These are phyloP conservation scores for Propithecus coquereli DNA, from an alignment of 2,113 vertebrate species.

Conservation along the genomic window DNA sequence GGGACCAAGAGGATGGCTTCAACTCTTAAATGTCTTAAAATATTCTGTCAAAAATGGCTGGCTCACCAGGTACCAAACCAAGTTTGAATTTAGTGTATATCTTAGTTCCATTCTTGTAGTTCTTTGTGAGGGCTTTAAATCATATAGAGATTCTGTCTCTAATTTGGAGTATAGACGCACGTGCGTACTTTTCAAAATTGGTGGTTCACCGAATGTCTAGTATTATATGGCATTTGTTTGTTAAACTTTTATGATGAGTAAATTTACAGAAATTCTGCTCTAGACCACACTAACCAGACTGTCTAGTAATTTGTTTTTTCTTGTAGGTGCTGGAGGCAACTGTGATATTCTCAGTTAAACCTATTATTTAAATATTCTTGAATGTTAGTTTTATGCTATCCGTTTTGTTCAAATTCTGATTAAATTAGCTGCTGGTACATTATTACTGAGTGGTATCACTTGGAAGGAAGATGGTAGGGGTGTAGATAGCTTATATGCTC, in stretches of 20 bases:
- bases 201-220: slow-evolving; percentile 2
- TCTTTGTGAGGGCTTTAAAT: background rate
- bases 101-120: background rate
- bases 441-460: background rate
- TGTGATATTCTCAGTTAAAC: background rate
- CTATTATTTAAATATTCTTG: background rate
- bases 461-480: background rate
- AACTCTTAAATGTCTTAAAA: background rate
- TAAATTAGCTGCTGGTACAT: background rate
- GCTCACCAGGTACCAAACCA: background rate
- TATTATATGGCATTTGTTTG: slow-evolving; percentile 28
- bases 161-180: background rate
- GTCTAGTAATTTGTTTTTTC: background rate
- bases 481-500: background rate
- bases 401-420: background rate
- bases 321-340: background rate
- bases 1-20: background rate
- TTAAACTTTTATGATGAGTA: background rate
- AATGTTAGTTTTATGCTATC: background rate
- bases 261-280: slow-evolving; percentile 21
- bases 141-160: background rate
- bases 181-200: background rate
- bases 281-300: background rate
- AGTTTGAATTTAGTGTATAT: background rate
- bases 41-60: background rate